Evolutionary conservation across 30 jellyfish, hydroid and myxozoan species (phyloP).

Genomic region (Hydractinia echinata): DNA sequence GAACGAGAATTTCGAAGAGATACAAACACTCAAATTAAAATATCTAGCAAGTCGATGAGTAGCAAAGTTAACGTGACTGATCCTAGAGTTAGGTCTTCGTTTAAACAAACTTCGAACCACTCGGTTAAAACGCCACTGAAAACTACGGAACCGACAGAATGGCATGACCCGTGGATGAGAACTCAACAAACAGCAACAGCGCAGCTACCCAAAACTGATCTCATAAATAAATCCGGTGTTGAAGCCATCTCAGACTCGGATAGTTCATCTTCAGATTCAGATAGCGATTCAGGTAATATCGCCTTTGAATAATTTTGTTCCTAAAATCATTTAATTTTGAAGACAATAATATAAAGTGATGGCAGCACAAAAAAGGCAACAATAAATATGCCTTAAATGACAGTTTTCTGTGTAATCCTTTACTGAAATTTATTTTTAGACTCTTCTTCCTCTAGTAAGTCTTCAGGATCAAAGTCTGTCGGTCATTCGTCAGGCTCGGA

Average conservation of each 20-base stretch:
- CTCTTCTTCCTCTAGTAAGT: no score
- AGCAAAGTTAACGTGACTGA: not conserved
- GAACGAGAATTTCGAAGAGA: not conserved
- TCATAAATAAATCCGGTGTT: slow-evolving; percentile 10
- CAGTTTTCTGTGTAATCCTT: no score
- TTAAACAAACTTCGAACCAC: not conserved
- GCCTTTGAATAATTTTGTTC: not conserved
- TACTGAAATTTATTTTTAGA: no score
- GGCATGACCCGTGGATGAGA: slow-evolving; percentile 99
- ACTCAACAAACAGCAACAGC: slow-evolving; percentile 44
- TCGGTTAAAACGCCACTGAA: slow-evolving; percentile 12
- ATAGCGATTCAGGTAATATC: slow-evolving; percentile 49
- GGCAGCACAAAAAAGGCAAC: no score
- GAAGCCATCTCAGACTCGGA: slow-evolving; percentile 42
- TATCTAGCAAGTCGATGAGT: not conserved
- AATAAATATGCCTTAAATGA: no score
- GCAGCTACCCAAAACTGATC: not conserved
- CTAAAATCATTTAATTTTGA: not conserved
- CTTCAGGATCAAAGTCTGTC: no score
- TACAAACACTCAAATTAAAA: not conserved
- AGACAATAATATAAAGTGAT: no score
- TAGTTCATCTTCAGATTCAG: slow-evolving; percentile 51
- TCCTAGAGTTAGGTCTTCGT: not conserved
- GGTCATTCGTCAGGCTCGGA: no score
- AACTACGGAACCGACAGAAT: slow-evolving; percentile 62